Conservation (phyloP, 1,140 invertebrate species). For the Caenorhabditis briggsae region DNA sequence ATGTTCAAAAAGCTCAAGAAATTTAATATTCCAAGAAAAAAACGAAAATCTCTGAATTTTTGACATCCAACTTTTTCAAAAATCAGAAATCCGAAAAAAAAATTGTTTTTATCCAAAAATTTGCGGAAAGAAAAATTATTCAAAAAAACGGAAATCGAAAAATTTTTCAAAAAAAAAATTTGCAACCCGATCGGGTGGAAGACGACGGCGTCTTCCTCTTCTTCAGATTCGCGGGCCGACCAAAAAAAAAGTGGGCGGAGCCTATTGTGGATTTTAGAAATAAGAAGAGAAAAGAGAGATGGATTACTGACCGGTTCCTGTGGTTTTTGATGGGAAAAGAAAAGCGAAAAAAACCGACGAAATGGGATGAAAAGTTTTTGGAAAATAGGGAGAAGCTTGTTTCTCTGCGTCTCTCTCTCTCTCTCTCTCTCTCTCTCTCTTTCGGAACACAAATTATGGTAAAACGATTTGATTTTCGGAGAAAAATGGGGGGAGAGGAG, state of each 20-base stretch:
- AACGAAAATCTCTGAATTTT: no score
- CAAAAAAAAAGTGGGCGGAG: conserved; percentile 37
- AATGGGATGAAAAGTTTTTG: conserved; percentile 32
- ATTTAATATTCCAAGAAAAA: not conserved
- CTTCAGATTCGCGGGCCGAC: no score
- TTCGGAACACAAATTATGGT: conserved; percentile 41
- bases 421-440: no score
- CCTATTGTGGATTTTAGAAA: conserved; percentile 46
- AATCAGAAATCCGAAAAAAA: no score
- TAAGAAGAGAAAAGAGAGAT: not conserved
- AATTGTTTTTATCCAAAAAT: not conserved
- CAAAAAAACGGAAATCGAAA: conserved; percentile 25
- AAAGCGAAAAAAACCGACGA: not conserved
- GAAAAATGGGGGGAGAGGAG: not conserved
- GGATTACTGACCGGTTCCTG: conserved; percentile 53
- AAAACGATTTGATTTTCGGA: conserved; percentile 51
- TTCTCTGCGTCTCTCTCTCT: no score
- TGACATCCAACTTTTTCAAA: no score
- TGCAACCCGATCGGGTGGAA: conserved; percentile 9
- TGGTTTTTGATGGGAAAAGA: conserved; percentile 35
- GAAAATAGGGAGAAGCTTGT: not conserved
- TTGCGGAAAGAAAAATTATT: no score
- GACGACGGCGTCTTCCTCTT: not conserved
- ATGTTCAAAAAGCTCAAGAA: not conserved
- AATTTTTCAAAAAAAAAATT: not conserved